A percentile compares a stretch with the other conserved stretches of the same genome.
phyloP scores from a whole-genome alignment of 1,140 invertebrate genomes.

The Agrilus planipennis region DNA sequence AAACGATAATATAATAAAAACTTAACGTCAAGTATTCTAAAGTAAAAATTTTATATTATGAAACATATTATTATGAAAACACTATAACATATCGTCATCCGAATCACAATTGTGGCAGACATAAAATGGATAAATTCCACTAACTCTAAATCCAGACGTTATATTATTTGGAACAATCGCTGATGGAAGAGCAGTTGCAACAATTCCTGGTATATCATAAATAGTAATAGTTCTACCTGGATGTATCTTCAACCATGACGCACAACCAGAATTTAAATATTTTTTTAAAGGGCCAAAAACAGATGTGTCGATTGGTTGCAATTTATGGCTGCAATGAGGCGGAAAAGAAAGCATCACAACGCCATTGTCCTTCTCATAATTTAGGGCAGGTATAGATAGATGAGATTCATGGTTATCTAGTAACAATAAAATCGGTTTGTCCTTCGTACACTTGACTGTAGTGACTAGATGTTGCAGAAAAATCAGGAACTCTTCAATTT shows the following conservation, averaged over 20 bases:
- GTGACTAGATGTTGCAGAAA: slow-evolving; percentile 7
- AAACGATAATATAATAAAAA: too few relatives aligned
- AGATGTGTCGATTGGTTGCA: slow-evolving; percentile 33
- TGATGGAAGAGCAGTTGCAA: slow-evolving; percentile 28
- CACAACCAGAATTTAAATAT: slow-evolving; percentile 23
- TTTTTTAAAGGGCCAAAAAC: slow-evolving; percentile 28
- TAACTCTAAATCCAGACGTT: slow-evolving; percentile 30
- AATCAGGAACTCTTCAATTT: slow-evolving; percentile 5
- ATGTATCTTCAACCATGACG: slow-evolving; percentile 25
- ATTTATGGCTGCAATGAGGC: slow-evolving; percentile 30
- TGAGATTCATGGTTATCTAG: slow-evolving; percentile 14
- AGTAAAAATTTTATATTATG: too few relatives aligned
- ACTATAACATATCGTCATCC: too few relatives aligned
- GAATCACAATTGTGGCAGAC: too few relatives aligned
- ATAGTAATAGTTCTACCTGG: slow-evolving; percentile 26
- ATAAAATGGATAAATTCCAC: slow-evolving; percentile 32
- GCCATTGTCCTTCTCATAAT: slow-evolving; percentile 24
- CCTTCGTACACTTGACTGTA: not conserved
- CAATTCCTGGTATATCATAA: slow-evolving; percentile 30
- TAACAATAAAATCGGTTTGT: slow-evolving; percentile 10
- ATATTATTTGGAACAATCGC: slow-evolving; percentile 33
- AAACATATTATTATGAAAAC: too few relatives aligned
- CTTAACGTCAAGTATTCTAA: too few relatives aligned
- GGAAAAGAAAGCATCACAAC: slow-evolving; percentile 27
- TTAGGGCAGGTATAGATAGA: slow-evolving; percentile 19